Conservation (phyloP, 2,113 vertebrate genomes). For the Gasterosteus aculeatus region DNA sequence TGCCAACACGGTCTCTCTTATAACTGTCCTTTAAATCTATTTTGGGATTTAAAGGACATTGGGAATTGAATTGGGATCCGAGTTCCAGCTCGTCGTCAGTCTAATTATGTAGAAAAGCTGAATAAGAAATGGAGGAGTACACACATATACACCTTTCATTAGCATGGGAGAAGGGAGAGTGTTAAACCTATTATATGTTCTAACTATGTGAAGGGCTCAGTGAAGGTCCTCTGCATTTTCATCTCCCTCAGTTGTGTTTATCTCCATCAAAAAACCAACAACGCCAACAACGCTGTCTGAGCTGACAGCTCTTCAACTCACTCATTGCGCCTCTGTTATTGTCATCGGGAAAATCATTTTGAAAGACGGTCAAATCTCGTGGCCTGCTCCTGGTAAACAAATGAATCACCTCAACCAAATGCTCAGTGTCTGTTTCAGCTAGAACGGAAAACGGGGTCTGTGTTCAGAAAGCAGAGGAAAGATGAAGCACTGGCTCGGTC, state of each 20-base stretch:
- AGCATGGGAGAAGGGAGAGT: too few species aligned
- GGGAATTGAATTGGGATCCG: not conserved
- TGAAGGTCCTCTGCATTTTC: not conserved
- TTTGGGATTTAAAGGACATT: not conserved
- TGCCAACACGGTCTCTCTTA: not conserved
- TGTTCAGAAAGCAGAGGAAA: slow-evolving; percentile 18
- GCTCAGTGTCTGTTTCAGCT: slow-evolving; percentile 20
- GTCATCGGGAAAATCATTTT: slow-evolving; percentile 11
- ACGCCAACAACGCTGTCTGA: not conserved
- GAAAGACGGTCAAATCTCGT: slow-evolving; percentile 23
- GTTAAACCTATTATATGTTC: not conserved
- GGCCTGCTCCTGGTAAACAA: slow-evolving; percentile 38
- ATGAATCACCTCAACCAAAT: slow-evolving; percentile 43
- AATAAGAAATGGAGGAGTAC: not conserved
- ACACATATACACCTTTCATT: not conserved
- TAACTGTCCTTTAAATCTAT: not conserved
- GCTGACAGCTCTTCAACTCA: slow-evolving; percentile 21
- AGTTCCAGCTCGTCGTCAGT: not conserved
- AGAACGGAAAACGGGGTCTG: slow-evolving; percentile 6
- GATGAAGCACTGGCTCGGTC: not conserved
- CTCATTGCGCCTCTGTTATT: slow-evolving; percentile 5
- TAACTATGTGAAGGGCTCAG: not conserved
- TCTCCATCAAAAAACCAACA: not conserved
- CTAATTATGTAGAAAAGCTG: not conserved
- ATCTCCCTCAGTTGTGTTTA: not conserved